Evolutionary conservation across 2,888 invertebrate species (phyloP), one percentile per base, ranked within the genome.

Genomic region (Escarpia spicata): DNA sequence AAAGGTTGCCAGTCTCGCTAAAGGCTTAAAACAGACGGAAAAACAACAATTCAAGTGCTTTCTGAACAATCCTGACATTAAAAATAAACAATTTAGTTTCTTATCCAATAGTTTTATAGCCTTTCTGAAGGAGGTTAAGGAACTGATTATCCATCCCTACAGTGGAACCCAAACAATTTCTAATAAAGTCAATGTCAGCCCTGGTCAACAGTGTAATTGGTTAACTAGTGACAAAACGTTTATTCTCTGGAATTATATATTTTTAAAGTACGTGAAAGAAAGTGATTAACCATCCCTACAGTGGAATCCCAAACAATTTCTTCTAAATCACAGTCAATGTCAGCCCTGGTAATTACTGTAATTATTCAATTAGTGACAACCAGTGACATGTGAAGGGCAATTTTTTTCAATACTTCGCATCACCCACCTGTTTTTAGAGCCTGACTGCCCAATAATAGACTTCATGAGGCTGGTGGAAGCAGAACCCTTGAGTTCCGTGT

Each of bases 391-490:
- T 4, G 26, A 15, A 75, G 75, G 1, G 75, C 75, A 26, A 26
- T 75, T 75, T 75, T 75, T 75, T 75, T 75, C 19, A 6, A 2
- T 75, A 75, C n/a, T 75, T 75, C 3, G 19, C 6, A 6, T 75
- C 75, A 3, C 91, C 52, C 9, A 91, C 91, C 89, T 60, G 91
- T n/a, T 45, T 43, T 91, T 91, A 19, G 89, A 19, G 60, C 93
- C 93, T 43, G 90, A 31, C 92, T 94, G 93, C 60, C 93, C 93
- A 91, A 96, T 96, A 92, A 96, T 95, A 37, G 96, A 95, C 94
- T 96, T 96, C 96, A 96, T 96, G 90, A 96, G 94, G 94, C 96
- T 96, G 31, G 96, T 96, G 26, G 96, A 95, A 12, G 96, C 96
- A 43, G 96, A 96, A 10, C 96, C 96, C 94, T 96, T 96, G 93